Conservation (phyloP, 2,888 invertebrate species). For the Liopterus haemorrhoidalis region DNA sequence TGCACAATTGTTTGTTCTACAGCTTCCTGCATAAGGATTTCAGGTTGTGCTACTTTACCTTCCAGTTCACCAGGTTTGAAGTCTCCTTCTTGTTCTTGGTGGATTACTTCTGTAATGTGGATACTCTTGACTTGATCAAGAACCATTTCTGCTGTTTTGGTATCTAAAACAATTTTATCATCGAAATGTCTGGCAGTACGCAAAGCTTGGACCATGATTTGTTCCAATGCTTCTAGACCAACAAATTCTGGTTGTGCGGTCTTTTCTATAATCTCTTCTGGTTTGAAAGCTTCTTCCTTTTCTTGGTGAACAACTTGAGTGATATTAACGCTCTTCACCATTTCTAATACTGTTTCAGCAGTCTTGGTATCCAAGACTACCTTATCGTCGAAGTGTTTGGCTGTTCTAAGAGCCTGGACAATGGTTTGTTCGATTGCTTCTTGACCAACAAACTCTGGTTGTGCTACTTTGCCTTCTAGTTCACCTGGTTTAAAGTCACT, state of each 20-base stretch:
- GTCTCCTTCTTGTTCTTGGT: constrained; percentile 33
- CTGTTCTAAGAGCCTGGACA: constrained; percentile 32
- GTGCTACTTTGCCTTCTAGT: constrained; percentile 38
- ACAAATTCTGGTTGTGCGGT: constrained; percentile 18
- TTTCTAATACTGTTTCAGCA: constrained; percentile 34
- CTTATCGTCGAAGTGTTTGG: constrained; percentile 15
- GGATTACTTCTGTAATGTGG: too few species aligned
- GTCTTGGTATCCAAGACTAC: constrained; percentile 17
- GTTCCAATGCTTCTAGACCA: constrained; percentile 32
- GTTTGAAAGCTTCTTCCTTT: constrained; percentile 40
- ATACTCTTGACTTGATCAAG: too few species aligned
- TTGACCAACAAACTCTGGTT: constrained; percentile 37
- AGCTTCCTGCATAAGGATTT: constrained; percentile 29
- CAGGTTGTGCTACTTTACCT: constrained; percentile 20
- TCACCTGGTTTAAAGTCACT: constrained; percentile 35
- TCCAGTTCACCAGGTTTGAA: constrained; percentile 29
- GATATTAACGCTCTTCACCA: constrained; percentile 28
- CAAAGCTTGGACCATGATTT: too few species aligned
- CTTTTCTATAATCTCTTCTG: constrained; percentile 15
- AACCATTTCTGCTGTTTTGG: too few species aligned
- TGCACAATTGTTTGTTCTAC: constrained; percentile 39
- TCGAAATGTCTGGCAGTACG: constrained; percentile 18
- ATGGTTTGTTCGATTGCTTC: constrained; percentile 41
- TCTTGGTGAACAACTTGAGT: constrained; percentile 40
- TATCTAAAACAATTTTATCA: constrained; percentile 8